Evolutionary conservation across 2,888 invertebrate species (phyloP).

Genomic region (Maniola hyperantus): DNA sequence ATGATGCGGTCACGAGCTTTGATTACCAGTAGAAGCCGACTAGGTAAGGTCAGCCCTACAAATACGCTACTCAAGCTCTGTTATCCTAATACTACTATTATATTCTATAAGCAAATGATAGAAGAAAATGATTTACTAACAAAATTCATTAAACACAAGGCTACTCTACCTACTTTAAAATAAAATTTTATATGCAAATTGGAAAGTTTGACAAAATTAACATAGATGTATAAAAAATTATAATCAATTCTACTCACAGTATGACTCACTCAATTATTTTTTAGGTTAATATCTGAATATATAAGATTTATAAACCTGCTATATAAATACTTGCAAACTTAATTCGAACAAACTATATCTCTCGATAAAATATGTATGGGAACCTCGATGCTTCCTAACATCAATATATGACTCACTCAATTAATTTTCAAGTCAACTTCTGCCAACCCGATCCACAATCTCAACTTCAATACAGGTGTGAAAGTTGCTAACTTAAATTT

Average conservation of each 20-base stretch:
- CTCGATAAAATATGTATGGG: not conserved
- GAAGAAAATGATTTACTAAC: no score
- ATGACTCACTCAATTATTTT: slow-evolving; percentile 17
- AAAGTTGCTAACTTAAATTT: slow-evolving; percentile 31
- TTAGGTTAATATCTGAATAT: not conserved
- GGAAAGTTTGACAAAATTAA: not conserved
- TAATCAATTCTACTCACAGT: not conserved
- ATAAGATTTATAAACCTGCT: not conserved
- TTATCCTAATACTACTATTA: not conserved
- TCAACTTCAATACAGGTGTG: slow-evolving; percentile 26
- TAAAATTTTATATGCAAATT: not conserved
- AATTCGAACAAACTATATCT: slow-evolving; percentile 3
- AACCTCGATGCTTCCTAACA: not conserved
- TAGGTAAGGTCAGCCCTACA: slow-evolving; percentile 32
- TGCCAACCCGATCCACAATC: slow-evolving; percentile 5
- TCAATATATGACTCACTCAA: slow-evolving; percentile 12
- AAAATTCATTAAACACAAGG: not conserved
- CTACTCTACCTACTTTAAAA: not conserved
- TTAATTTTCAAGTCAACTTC: slow-evolving; percentile 23
- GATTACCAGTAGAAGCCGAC: slow-evolving; percentile 28
- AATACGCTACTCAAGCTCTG: not conserved
- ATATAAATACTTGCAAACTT: not conserved
- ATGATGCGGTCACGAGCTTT: slow-evolving; percentile 38
- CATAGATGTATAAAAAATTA: not conserved
- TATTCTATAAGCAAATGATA: not conserved